phyloP scores from a whole-genome alignment of 2,888 invertebrate genomes.

The Apoda limacodes region DNA sequence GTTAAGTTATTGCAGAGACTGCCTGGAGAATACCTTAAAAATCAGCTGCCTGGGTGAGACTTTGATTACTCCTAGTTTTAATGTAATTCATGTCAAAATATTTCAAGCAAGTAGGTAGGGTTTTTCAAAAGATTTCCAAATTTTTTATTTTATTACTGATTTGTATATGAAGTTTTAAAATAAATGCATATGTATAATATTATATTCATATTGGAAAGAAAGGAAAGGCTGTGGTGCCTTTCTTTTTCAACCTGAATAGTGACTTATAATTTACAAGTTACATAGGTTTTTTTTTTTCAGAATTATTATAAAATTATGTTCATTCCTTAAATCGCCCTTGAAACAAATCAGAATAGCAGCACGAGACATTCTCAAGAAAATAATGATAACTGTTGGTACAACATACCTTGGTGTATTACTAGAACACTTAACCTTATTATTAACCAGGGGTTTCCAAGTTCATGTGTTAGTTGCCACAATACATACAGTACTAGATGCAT shows the following conservation, averaged over 20 bases:
- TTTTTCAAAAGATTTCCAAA: too few species aligned
- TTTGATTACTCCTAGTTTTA: too few species aligned
- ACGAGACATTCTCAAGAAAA: slow-evolving; percentile 92
- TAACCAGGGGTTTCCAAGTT: slow-evolving; percentile 92
- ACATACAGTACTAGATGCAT: slow-evolving; percentile 81
- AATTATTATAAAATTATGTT: slow-evolving; percentile 89
- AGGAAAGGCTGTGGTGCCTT: too few species aligned
- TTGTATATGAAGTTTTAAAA: too few species aligned
- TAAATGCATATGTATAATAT: too few species aligned
- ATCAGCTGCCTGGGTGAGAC: slow-evolving; percentile 83
- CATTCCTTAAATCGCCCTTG: slow-evolving; percentile 89
- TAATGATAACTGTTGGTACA: slow-evolving; percentile 87
- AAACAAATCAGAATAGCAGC: slow-evolving; percentile 88
- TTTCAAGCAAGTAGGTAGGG: too few species aligned
- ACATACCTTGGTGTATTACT: slow-evolving; percentile 82
- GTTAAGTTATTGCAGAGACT: slow-evolving; percentile 91
- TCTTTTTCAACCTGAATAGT: background rate
- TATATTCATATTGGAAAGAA: too few species aligned
- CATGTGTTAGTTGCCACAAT: slow-evolving; percentile 93
- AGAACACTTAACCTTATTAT: slow-evolving; percentile 81
- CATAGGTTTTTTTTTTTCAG: slow-evolving; percentile 50
- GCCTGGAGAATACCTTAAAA: slow-evolving; percentile 79
- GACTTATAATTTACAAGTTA: too few species aligned
- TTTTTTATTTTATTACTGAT: too few species aligned
- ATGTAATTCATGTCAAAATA: too few species aligned